Evolutionary conservation across 2,113 vertebrate species (phyloP).

Genomic region (Chunga burmeisteri): DNA sequence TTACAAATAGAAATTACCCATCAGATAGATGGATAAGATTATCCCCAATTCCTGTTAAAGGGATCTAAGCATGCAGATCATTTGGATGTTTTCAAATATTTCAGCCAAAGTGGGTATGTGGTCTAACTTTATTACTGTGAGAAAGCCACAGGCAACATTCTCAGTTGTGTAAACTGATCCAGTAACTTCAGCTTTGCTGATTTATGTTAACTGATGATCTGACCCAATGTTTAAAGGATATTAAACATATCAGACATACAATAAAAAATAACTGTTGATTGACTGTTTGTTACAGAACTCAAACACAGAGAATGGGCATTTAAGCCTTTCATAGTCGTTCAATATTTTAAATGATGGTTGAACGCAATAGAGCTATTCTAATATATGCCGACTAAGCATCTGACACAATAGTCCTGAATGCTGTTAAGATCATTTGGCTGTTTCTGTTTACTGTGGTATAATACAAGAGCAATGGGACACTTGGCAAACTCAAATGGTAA

Average conservation of each 20-base stretch:
- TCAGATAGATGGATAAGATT: conserved; percentile 11
- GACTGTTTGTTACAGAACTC: neutral
- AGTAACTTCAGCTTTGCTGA: conserved; percentile 49
- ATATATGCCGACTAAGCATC: neutral
- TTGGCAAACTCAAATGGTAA: neutral
- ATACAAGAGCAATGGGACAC: neutral
- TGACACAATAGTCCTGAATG: neutral
- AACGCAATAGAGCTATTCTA: neutral
- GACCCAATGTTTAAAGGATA: conserved; percentile 28
- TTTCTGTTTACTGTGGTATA: neutral
- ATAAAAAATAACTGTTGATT: neutral
- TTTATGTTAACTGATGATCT: conserved; percentile 46
- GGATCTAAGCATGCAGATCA: neutral
- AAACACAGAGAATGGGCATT: neutral
- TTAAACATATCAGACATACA: conserved; percentile 16
- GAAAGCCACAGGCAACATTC: conserved; percentile 56
- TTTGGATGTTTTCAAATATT: conserved; percentile 37
- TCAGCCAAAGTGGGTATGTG: conserved; percentile 48
- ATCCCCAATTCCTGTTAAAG: neutral
- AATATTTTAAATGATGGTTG: conserved; percentile 1
- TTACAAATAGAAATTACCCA: neutral
- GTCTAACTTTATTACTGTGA: conserved; percentile 60
- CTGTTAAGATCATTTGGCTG: neutral
- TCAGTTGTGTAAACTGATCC: conserved; percentile 47
- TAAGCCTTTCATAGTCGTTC: neutral